A percentile compares a stretch with the other conserved stretches of the same genome.
phyloP scores from a whole-genome alignment of 2,113 vertebrate genomes.

The Tetrao urogallus region DNA sequence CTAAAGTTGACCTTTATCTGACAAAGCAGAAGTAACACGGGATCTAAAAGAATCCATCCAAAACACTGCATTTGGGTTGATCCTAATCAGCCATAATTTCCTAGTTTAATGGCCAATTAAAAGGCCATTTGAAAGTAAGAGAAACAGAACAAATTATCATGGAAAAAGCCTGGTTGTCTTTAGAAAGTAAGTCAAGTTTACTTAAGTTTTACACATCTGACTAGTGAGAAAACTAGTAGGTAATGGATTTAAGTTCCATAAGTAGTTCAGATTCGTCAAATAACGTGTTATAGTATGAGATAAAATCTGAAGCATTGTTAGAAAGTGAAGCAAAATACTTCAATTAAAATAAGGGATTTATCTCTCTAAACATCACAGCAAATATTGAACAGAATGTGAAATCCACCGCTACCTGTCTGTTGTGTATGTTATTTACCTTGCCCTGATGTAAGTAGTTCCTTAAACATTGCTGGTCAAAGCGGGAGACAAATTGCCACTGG shows the following conservation, averaged over 20 bases:
- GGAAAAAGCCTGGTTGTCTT: constrained; percentile 15
- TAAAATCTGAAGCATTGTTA: not conserved
- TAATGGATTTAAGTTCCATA: not conserved
- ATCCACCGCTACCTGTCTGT: not conserved
- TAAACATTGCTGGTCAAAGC: rapidly evolving
- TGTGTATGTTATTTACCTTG: not conserved
- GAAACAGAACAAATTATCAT: constrained; percentile 70
- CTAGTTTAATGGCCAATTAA: constrained; percentile 75
- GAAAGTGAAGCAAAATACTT: not conserved
- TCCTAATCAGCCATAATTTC: constrained; percentile 76
- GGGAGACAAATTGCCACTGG: not conserved
- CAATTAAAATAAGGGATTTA: not conserved
- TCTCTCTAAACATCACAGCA: not conserved
- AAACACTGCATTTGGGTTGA: constrained; percentile 62
- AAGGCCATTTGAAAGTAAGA: constrained; percentile 72
- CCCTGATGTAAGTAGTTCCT: not conserved
- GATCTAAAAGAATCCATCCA: constrained; percentile 53
- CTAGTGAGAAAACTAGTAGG: not conserved
- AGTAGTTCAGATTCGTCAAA: not conserved
- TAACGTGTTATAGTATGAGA: not conserved
- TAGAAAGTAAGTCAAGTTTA: constrained; percentile 52
- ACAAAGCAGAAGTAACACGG: constrained; percentile 58
- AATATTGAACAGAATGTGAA: not conserved
- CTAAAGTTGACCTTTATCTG: constrained; percentile 67
- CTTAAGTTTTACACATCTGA: constrained; percentile 50